Percentiles rank a stretch among this genome's conserved stretches.
These are phyloP conservation scores for Pteria penguin DNA, from an alignment of 2,888 invertebrate genomes.

Conservation along the genomic window DNA sequence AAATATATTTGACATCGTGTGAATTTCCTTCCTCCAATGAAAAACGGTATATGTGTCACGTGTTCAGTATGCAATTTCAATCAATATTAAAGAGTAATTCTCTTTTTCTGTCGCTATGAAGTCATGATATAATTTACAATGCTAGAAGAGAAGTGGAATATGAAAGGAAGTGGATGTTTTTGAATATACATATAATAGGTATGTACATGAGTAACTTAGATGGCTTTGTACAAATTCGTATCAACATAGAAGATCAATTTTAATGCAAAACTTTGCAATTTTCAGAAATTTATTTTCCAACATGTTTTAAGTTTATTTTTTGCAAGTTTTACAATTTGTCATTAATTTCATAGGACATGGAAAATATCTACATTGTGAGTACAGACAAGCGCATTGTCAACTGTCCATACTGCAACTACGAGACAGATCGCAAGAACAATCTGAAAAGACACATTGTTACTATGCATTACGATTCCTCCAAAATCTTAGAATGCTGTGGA, in stretches of 20 bases:
- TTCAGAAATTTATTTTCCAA: no score
- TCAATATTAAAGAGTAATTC: no score
- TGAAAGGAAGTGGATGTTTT: no score
- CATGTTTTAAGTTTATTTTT: not conserved
- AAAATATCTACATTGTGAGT: not conserved
- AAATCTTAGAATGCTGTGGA: constrained; percentile 78
- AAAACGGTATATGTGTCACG: not conserved
- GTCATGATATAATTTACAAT: no score
- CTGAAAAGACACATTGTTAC: constrained; percentile 80
- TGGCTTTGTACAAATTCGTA: no score
- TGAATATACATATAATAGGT: no score
- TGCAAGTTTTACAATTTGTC: not conserved
- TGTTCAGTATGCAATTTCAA: no score
- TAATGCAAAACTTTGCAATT: not conserved
- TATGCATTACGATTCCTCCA: constrained; percentile 78
- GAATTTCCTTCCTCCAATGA: not conserved
- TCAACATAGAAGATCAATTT: no score
- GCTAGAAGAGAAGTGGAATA: no score
- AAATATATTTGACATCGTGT: not conserved
- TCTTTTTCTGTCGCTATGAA: no score
- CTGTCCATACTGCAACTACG: constrained; percentile 75
- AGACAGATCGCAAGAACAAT: constrained; percentile 79
- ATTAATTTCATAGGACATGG: not conserved
- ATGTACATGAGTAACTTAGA: no score
- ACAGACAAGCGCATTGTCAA: constrained; percentile 48